A percentile compares a stretch with the other conserved stretches of the same genome.
Evolutionary conservation across 2,113 vertebrate genomes (phyloP).

Genomic region (Mus spicilegus): DNA sequence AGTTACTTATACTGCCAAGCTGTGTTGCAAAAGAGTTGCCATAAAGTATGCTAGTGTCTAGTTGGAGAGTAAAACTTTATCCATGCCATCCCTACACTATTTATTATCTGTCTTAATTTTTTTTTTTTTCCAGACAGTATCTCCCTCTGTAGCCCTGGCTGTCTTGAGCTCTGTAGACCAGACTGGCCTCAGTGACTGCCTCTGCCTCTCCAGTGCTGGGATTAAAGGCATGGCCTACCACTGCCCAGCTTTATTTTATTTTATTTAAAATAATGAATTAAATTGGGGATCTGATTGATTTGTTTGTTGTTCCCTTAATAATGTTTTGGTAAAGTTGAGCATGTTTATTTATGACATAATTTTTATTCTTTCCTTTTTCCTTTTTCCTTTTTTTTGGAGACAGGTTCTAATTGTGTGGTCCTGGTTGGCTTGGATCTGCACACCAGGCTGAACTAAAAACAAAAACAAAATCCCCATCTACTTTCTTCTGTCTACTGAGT

Average conservation of each 20-base stretch:
- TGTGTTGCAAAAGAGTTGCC: constrained; percentile 28
- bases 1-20: not conserved
- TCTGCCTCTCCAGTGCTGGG: not conserved
- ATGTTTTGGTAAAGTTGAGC: not conserved
- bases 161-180: not conserved
- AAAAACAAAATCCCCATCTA: not conserved
- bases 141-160: not conserved
- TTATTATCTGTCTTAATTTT: not conserved
- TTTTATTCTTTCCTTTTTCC: constrained; percentile 30
- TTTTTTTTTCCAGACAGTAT: not conserved
- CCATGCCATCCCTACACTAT: not conserved
- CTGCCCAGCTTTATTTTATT: not conserved
- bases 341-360: constrained; percentile 31
- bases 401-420: not conserved
- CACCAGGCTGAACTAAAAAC: not conserved
- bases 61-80: constrained; percentile 19
- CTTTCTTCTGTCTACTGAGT: not conserved
- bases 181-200: not conserved
- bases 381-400: not conserved
- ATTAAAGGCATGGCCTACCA: not conserved
- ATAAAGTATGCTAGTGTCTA: not conserved
- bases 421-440: not conserved
- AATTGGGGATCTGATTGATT: constrained; percentile 20
- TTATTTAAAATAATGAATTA: not conserved
- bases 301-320: constrained; percentile 34